Conservation (phyloP, 2,888 invertebrate genomes). For the Endotricha flammealis region DNA sequence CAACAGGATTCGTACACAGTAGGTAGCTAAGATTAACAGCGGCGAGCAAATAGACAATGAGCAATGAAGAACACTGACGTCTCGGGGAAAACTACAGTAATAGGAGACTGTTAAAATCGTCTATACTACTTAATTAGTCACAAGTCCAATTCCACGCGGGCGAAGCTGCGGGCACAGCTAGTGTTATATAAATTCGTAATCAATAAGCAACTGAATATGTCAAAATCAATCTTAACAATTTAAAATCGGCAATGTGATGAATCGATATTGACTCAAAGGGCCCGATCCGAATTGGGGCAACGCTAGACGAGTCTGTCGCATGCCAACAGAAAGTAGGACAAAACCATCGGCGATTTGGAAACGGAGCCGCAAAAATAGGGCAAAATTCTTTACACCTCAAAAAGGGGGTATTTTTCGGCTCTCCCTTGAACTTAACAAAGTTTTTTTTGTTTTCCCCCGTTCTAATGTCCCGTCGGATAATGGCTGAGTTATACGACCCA, state of each 20-base stretch:
- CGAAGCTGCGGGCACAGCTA: too few relatives aligned
- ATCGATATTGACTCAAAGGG: constrained; percentile 8
- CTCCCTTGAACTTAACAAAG: constrained; percentile 12
- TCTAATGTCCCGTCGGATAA: constrained; percentile 10
- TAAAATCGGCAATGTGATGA: constrained; percentile 4
- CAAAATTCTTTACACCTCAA: constrained; percentile 9
- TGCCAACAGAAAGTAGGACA: constrained; percentile 7
- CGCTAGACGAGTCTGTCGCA: constrained; percentile 9
- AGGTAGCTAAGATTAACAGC: too few relatives aligned
- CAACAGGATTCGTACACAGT: too few relatives aligned
- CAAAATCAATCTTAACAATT: constrained; percentile 5
- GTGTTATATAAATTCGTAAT: too few relatives aligned
- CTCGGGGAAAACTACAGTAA: too few relatives aligned
- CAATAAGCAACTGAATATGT: background rate
- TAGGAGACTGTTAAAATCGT: too few relatives aligned
- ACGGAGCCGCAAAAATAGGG: background rate
- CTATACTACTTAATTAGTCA: too few relatives aligned
- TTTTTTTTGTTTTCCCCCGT: constrained; percentile 13
- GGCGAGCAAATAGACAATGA: too few relatives aligned
- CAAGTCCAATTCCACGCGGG: too few relatives aligned
- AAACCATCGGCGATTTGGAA: background rate
- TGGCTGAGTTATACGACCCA: constrained; percentile 11
- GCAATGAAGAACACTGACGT: too few relatives aligned
- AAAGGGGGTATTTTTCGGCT: constrained; percentile 10
- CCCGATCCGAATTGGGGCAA: constrained; percentile 7